Evolutionary conservation across 2,888 invertebrate genomes (phyloP), one percentile per base, ranked within the genome.

Genomic region (Phorcus lineatus): DNA sequence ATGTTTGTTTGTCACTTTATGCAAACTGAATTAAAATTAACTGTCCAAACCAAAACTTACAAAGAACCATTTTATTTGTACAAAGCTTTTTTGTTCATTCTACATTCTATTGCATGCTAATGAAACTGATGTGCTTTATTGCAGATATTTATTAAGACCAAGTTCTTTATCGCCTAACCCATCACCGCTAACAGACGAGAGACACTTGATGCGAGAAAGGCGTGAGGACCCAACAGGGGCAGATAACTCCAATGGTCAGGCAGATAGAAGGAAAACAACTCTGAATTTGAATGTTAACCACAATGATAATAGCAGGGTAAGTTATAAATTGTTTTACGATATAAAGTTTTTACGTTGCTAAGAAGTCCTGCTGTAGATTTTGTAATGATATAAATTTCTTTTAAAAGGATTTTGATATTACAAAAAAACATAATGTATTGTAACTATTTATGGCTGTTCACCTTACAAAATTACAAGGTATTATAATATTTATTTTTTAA

Each of bases 121-220:
- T 7, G 36, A 47, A 6, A 47, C 4, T 47, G 11, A 6, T 47
- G 13, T 1, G 4, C 11, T 11, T 47, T 47, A 11, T 47, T 85
- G 9, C 94, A 97, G 97, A 93, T 97, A 98, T 90, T 94, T 98
- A 91, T 97, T 98, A 55, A 95, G 98, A 16, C 98, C 98, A 0
- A 98, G 97, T 91, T 98, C 98, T 16, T 97, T 98, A 28, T 92
- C 92, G 9, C 91, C 91, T 0, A 88, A 92, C 79, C 91, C 92
- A 1, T 92, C 92, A 3, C 92, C 92, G 4, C 86, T 93, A 62
- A 91, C 92, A 28, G 92, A 91, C 80, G 91, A 92, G 78, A 85
- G 92, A 36, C 90, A 88, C 82, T 81, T 83, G 62, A 78, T 85
- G 77, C 81, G 83, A 74, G 81, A 83, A 53, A 82, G 47, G 70